These are phyloP conservation scores for Phyllostomus discolor DNA, from an alignment of 2,113 vertebrate species.

Conservation along the genomic window DNA sequence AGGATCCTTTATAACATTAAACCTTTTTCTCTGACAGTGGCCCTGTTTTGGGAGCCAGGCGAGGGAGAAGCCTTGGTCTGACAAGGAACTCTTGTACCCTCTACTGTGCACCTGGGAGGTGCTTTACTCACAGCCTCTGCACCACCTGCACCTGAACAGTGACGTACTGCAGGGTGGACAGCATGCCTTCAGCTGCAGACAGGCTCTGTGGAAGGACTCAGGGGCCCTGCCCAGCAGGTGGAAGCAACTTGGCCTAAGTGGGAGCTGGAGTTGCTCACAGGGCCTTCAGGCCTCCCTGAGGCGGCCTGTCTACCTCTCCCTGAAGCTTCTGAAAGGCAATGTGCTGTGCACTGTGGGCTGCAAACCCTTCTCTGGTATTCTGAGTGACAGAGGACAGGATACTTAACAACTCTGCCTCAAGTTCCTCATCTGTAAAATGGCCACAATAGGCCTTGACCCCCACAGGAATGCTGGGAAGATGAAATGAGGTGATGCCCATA, in stretches of 20 bases:
- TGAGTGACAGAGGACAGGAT: neutral
- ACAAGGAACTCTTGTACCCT: neutral
- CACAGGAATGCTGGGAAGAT: neutral
- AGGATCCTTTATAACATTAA: conserved; percentile 1
- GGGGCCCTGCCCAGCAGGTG: neutral
- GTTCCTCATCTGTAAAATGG: neutral
- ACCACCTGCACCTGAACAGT: neutral
- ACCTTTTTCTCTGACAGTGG: neutral
- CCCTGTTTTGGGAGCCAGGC: neutral
- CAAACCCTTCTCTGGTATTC: neutral
- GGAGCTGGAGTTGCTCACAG: neutral
- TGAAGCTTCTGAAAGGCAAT: neutral
- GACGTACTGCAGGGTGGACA: neutral
- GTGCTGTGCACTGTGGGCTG: neutral
- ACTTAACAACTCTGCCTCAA: neutral
- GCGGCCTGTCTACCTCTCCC: neutral
- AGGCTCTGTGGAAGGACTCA: neutral
- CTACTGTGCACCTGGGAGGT: neutral
- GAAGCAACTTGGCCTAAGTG: neutral
- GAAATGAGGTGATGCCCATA: neutral
- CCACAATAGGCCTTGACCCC: neutral
- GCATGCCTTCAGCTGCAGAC: neutral
- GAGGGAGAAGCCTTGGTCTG: neutral
- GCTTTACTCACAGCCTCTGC: neutral
- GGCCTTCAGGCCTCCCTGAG: neutral